phyloP scores from a whole-genome alignment of 2,888 invertebrate genomes.

The Hipparchia semele region DNA sequence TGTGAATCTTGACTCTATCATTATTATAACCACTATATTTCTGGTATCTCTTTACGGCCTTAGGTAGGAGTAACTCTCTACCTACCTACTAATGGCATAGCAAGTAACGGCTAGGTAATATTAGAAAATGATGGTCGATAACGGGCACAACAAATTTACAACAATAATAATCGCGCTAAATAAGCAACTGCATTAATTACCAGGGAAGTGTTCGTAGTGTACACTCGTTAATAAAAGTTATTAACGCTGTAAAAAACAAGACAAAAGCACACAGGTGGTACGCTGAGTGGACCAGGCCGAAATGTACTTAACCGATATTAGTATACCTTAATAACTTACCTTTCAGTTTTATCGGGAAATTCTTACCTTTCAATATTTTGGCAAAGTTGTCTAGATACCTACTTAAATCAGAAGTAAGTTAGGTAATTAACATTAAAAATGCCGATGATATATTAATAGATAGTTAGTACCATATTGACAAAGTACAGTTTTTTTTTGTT shows the following conservation, averaged over 20 bases:
- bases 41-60: slow-evolving; percentile 2
- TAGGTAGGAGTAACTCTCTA: slow-evolving; percentile 4
- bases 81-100: slow-evolving; percentile 8
- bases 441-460: too few relatives aligned
- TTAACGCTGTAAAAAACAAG: not conserved
- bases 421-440: too few relatives aligned
- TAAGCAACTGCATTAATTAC: slow-evolving; percentile 52
- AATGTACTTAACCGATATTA: not conserved
- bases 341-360: too few relatives aligned
- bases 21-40: slow-evolving; percentile 1
- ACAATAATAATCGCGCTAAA: slow-evolving; percentile 58
- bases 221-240: slow-evolving; percentile 41
- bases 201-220: slow-evolving; percentile 49
- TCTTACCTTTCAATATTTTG: too few relatives aligned
- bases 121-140: slow-evolving; percentile 36
- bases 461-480: too few relatives aligned
- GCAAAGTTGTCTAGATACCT: too few relatives aligned
- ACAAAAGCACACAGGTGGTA: not conserved
- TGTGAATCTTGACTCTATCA: not conserved
- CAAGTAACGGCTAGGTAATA: slow-evolving; percentile 22
- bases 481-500: too few relatives aligned
- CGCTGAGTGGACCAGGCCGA: not conserved
- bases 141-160: slow-evolving; percentile 61
- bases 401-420: too few relatives aligned
- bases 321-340: too few relatives aligned